Percentiles rank a stretch among this genome's conserved stretches.
Conservation (phyloP, 1,140 invertebrate species). For the Microplitis mediator region DNA sequence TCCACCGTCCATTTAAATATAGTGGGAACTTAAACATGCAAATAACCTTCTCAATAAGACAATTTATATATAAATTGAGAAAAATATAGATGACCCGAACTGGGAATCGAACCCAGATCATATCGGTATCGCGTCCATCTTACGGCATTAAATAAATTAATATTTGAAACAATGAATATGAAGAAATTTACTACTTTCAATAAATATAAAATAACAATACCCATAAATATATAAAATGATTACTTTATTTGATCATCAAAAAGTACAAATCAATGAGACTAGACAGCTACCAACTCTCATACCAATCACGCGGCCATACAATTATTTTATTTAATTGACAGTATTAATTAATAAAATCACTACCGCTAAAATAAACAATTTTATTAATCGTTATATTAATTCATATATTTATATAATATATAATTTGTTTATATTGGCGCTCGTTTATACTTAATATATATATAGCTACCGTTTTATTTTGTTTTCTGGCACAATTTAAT, state of each 20-base stretch:
- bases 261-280: conserved; percentile 55
- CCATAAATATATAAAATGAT: background rate
- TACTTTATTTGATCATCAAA: conserved; percentile 49
- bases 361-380: background rate
- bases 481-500: background rate
- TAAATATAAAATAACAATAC: background rate
- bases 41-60: too few relatives aligned
- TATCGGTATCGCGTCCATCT: too few relatives aligned
- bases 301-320: background rate
- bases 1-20: too few relatives aligned
- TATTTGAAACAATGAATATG: too few relatives aligned
- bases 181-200: too few relatives aligned
- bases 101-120: too few relatives aligned
- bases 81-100: too few relatives aligned
- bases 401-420: background rate
- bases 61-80: too few relatives aligned
- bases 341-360: background rate
- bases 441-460: background rate
- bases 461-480: background rate
- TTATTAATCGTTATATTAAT: background rate
- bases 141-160: too few relatives aligned
- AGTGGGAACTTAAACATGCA: too few relatives aligned
- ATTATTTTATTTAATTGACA: background rate
- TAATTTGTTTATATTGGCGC: background rate
- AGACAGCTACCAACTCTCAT: conserved; percentile 50